phyloP scores from a whole-genome alignment of 2,797 vertebrate genomes.

The Paedocypris micromegethes region DNA sequence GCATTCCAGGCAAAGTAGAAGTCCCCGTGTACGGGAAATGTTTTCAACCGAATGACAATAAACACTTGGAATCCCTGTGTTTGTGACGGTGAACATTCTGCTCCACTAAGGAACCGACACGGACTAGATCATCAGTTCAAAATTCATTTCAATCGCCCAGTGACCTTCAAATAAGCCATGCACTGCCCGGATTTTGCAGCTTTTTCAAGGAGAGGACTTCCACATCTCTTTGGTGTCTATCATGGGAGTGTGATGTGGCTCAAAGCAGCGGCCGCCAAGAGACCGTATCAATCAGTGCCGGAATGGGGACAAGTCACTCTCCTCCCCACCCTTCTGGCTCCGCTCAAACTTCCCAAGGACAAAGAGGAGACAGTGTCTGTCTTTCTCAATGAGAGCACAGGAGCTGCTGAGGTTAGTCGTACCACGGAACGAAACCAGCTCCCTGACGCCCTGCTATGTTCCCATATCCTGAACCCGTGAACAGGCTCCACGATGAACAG shows the following conservation, averaged over 20 bases:
- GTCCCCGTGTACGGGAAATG: too few relatives aligned
- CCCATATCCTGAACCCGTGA: slow-evolving; percentile 11
- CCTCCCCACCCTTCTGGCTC: slow-evolving; percentile 55
- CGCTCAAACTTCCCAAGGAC: slow-evolving; percentile 66
- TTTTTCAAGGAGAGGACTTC: slow-evolving; percentile 40
- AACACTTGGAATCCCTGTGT: too few relatives aligned
- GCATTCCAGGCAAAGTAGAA: too few relatives aligned
- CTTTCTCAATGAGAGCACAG: slow-evolving; percentile 15
- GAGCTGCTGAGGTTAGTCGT: slow-evolving; percentile 22
- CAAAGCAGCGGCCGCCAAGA: slow-evolving; percentile 56
- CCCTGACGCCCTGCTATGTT: slow-evolving; percentile 27
- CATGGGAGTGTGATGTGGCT: slow-evolving; percentile 41
- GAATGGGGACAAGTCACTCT: slow-evolving; percentile 66
- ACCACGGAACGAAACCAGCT: slow-evolving; percentile 34
- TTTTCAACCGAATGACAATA: too few relatives aligned
- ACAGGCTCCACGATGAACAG: slow-evolving; percentile 2
- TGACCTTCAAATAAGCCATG: background rate
- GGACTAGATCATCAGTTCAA: too few relatives aligned
- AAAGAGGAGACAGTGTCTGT: slow-evolving; percentile 52
- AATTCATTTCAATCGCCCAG: background rate
- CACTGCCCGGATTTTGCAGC: background rate
- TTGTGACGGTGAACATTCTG: too few relatives aligned
- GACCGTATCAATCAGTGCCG: slow-evolving; percentile 69
- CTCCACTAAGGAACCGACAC: too few relatives aligned
- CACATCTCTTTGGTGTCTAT: slow-evolving; percentile 42